Percentiles rank a stretch among this genome's conserved stretches.
These are phyloP conservation scores for Callyntrura sp. DNA, from an alignment of 2,888 invertebrate species.

Conservation along the genomic window DNA sequence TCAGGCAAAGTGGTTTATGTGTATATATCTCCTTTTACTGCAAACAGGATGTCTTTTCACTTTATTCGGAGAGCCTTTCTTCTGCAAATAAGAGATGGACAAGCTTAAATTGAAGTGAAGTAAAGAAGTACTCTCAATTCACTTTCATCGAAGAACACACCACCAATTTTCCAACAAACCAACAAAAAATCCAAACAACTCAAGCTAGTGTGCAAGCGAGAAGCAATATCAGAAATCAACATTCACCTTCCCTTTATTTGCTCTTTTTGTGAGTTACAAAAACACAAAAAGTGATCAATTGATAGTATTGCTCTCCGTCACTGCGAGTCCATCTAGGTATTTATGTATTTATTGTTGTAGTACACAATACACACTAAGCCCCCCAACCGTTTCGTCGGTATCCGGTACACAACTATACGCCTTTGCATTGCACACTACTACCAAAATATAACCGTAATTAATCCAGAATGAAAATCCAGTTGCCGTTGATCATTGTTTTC, in stretches of 20 bases:
- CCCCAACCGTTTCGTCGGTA: too few relatives aligned
- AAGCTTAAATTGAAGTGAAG: constrained; percentile 64
- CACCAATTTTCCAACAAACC: constrained; percentile 59
- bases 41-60: constrained; percentile 47
- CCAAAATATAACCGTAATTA: too few relatives aligned
- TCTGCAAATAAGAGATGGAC: constrained; percentile 65
- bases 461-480: too few relatives aligned
- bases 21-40: neutral
- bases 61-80: constrained; percentile 64
- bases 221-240: constrained; percentile 67
- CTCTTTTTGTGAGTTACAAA: constrained; percentile 12
- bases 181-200: constrained; percentile 37
- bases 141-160: constrained; percentile 3
- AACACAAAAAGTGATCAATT: constrained; percentile 23
- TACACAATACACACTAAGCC: neutral
- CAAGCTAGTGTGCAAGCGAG: neutral
- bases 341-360: neutral
- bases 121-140: constrained; percentile 46
- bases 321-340: neutral
- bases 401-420: too few relatives aligned
- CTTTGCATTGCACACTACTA: too few relatives aligned
- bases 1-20: constrained; percentile 25
- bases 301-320: neutral
- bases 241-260: constrained; percentile 53
- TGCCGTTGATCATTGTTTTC: too few relatives aligned